A percentile compares a stretch with the other conserved stretches of the same genome.
phyloP scores from a whole-genome alignment of 2,888 invertebrate genomes.

The Callyntrura sp. region DNA sequence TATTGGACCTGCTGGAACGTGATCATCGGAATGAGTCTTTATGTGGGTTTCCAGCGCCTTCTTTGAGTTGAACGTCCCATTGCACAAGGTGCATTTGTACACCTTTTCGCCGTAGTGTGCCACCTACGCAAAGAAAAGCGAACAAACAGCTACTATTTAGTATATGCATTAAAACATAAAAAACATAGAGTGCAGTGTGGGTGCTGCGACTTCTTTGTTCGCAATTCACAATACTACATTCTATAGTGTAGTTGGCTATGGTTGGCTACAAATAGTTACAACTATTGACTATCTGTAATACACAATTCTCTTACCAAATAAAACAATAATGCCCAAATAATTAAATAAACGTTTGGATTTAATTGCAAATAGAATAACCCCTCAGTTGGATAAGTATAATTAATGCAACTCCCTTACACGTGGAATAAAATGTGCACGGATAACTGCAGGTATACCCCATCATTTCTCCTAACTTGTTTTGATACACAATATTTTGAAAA shows the following conservation, averaged over 20 bases:
- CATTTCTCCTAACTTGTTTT: no score
- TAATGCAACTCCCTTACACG: neutral
- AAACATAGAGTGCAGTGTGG: neutral
- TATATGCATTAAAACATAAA: neutral
- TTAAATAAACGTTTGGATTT: no score
- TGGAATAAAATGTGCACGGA: neutral
- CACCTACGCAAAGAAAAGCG: constrained; percentile 87
- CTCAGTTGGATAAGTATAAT: neutral
- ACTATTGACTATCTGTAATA: no score
- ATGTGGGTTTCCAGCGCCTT: constrained; percentile 96
- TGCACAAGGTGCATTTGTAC: constrained; percentile 96
- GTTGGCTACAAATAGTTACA: no score
- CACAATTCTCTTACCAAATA: no score
- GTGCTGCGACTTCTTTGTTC: neutral
- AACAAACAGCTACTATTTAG: constrained; percentile 5
- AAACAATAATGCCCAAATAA: no score
- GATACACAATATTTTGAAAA: neutral
- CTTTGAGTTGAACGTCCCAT: constrained; percentile 95
- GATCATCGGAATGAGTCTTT: constrained; percentile 88
- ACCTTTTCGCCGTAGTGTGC: constrained; percentile 97
- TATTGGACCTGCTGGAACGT: constrained; percentile 63
- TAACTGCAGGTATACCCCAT: neutral
- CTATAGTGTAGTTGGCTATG: no score
- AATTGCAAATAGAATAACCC: neutral
- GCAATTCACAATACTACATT: no score